These are phyloP conservation scores for Thalassarche chlororhynchos DNA, from an alignment of 2,113 vertebrate genomes.

Conservation along the genomic window DNA sequence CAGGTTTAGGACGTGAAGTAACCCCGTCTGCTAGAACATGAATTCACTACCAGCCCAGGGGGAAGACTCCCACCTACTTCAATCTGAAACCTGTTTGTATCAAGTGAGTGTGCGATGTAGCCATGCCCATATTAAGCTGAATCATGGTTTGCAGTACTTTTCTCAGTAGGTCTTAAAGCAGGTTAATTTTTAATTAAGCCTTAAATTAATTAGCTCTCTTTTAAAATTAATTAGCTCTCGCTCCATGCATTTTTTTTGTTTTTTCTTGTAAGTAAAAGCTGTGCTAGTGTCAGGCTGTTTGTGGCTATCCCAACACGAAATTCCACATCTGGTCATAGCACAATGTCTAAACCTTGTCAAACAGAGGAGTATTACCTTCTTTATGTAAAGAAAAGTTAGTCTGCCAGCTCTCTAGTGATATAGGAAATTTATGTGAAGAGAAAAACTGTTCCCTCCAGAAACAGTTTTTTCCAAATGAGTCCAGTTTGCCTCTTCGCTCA, in stretches of 20 bases:
- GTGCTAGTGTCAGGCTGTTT: background rate
- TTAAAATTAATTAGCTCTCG: background rate
- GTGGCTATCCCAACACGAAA: background rate
- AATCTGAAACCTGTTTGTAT: background rate
- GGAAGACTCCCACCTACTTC: background rate
- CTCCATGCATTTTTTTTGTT: background rate
- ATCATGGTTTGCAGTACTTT: background rate
- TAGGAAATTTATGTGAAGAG: background rate
- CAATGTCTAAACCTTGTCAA: background rate
- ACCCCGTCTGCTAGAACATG: background rate
- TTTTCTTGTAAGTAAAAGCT: background rate
- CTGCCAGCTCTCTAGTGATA: background rate
- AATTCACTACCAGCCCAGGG: background rate
- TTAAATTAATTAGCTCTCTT: background rate
- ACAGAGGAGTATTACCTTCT: background rate
- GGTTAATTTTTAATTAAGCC: conserved; percentile 13
- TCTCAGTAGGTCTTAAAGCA: background rate
- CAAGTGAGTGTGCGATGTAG: background rate
- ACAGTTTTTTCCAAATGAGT: background rate
- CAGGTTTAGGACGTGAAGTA: background rate
- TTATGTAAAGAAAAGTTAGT: background rate
- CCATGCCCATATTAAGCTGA: background rate
- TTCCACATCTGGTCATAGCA: background rate
- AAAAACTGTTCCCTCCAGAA: background rate
- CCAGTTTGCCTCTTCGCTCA: background rate